These are phyloP conservation scores for Cyprinella venusta DNA, from an alignment of 2,797 vertebrate genomes.

Conservation along the genomic window DNA sequence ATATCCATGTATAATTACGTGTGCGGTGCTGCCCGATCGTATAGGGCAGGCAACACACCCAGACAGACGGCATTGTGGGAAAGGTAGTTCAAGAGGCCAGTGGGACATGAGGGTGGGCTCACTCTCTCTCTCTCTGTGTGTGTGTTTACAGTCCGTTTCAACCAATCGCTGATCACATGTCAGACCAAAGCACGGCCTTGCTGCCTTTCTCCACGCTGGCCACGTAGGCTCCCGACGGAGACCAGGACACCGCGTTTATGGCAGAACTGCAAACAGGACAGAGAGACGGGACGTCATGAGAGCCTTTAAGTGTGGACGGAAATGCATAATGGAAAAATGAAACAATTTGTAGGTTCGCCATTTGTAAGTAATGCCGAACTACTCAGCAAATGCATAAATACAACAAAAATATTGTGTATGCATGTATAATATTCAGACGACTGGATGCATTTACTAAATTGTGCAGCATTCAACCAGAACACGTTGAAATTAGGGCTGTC, in stretches of 20 bases:
- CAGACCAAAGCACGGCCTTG: conserved; percentile 92
- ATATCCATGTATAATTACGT: neutral
- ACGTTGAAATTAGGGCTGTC: neutral
- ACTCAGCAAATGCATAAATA: too few species aligned
- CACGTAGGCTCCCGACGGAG: conserved; percentile 86
- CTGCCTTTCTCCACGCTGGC: conserved; percentile 94
- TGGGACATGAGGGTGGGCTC: conserved; percentile 13
- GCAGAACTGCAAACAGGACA: conserved; percentile 80
- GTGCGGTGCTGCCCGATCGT: neutral
- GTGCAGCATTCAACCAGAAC: neutral
- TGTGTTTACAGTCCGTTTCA: conserved; percentile 2
- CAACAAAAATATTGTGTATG: too few species aligned
- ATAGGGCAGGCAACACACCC: neutral
- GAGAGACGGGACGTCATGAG: neutral
- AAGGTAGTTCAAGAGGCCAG: conserved; percentile 24
- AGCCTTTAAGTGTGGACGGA: neutral
- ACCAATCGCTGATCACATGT: conserved; percentile 78
- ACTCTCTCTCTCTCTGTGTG: neutral
- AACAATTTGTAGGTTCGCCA: neutral
- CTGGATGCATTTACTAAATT: neutral
- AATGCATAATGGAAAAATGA: neutral
- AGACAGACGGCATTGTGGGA: conserved; percentile 36
- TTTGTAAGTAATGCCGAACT: too few species aligned
- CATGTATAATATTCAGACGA: neutral
- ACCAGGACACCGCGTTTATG: conserved; percentile 94